Evolutionary conservation across 2,113 vertebrate genomes (phyloP), one percentile per base, ranked within the genome.

Genomic region (Lepus americanus): DNA sequence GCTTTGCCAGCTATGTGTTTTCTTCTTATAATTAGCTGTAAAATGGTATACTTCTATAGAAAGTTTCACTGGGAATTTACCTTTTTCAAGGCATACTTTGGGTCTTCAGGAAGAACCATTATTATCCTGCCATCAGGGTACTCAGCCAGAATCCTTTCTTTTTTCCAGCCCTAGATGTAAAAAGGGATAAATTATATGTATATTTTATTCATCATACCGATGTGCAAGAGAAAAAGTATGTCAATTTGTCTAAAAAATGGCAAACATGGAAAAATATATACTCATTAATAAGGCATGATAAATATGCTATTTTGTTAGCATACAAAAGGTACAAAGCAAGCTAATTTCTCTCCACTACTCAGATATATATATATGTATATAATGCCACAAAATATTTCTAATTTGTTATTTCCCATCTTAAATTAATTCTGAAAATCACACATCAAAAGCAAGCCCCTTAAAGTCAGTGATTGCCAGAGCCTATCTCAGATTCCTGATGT

Each of bases 91-190:
- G 99, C 99, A 96, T 99, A 99, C 91, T 99, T 99, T 25, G 99
- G 99, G 96, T 99, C 99, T 97, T 99, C 99, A 80, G 99, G 99
- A 97, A 99, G 98, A 94, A 99, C 99, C 94, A 99, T 99, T 97
- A 99, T 99, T 96, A 99, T 99, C 97, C 99, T 99, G 87, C 99
- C 99, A 96, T 99, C 99, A 3, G 99, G 99, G 98, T 99, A 99
- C 97, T 99, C 99, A 29, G 98, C 98, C 97, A 99, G 98, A 98
- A 99, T 99, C 97, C 99, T 99, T 98, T 99, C 99, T 81, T 99
- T 99, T 98, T 99, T 99, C 99, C 99, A 99, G 8, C 99, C 99
- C 99, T 99, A 98, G 94, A 97, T 81, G 89, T 74, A 70, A 95
- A 93, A 93, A 97, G 95, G 85, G 83, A 97, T 86, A 85, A 44